A percentile compares a stretch with the other conserved stretches of the same genome.
phyloP scores from a whole-genome alignment of 2,113 vertebrate species.

The Patagioenas fasciata region DNA sequence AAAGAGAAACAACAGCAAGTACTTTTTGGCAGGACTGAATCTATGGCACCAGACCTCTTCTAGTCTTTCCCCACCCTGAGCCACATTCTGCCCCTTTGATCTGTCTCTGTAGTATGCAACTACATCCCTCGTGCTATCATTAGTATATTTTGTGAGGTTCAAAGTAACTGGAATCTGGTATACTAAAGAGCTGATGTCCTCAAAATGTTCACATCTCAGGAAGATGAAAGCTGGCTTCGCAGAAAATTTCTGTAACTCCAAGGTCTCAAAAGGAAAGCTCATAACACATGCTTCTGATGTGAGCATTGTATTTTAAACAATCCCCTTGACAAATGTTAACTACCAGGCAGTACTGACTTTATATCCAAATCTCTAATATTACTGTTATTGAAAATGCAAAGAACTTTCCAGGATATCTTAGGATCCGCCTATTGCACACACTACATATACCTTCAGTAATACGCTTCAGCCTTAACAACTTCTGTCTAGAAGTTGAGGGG shows the following conservation, averaged over 20 bases:
- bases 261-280: not conserved
- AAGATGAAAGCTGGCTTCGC: not conserved
- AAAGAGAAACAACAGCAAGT: not conserved
- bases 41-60: not conserved
- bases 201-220: fast-evolving
- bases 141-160: not conserved
- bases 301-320: not conserved
- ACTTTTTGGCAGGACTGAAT: not conserved
- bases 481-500: not conserved
- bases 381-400: not conserved
- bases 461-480: not conserved
- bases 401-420: not conserved
- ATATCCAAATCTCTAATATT: not conserved
- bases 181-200: not conserved
- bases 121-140: not conserved
- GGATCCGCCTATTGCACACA: not conserved
- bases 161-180: not conserved
- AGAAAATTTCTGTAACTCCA: not conserved
- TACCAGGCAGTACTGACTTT: not conserved
- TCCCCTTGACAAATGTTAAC: not conserved
- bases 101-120: not conserved
- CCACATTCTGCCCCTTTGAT: not conserved
- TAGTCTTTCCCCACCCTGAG: not conserved
- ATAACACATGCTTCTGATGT: not conserved
- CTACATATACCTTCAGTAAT: not conserved